Conservation (phyloP, 1,140 invertebrate species). For the Kradibia gibbosae region DNA sequence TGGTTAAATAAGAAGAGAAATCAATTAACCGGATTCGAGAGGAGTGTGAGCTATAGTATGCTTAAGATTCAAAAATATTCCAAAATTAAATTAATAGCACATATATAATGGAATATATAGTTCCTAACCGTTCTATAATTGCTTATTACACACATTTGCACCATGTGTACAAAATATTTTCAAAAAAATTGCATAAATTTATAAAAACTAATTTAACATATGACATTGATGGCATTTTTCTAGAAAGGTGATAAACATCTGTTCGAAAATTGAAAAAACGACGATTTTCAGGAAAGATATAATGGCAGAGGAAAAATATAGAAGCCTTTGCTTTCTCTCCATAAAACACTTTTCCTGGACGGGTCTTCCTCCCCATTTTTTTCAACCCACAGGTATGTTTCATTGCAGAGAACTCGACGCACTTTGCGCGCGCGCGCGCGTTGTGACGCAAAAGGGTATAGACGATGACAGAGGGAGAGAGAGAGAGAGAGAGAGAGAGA, state of each 20-base stretch:
- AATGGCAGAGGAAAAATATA: slow-evolving; percentile 27
- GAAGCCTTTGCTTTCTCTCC: slow-evolving; percentile 66
- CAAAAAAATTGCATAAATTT: background rate
- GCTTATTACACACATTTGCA: background rate
- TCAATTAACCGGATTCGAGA: background rate
- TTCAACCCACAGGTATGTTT: slow-evolving; percentile 59
- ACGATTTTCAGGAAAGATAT: slow-evolving; percentile 52
- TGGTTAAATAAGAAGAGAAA: background rate
- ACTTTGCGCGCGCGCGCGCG: slow-evolving; percentile 22
- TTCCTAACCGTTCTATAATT: background rate
- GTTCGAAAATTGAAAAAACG: slow-evolving; percentile 10
- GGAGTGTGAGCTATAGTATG: background rate
- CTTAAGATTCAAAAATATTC: background rate
- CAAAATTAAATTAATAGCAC: background rate
- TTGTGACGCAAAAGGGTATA: slow-evolving; percentile 61
- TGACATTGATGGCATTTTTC: background rate
- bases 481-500: background rate
- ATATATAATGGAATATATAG: background rate
- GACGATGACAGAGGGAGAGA: too few relatives aligned
- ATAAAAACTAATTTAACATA: slow-evolving; percentile 7
- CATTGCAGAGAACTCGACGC: slow-evolving; percentile 53
- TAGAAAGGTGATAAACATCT: background rate
- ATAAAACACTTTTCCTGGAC: slow-evolving; percentile 49
- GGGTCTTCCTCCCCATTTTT: slow-evolving; percentile 51
- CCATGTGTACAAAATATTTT: background rate